Conservation (phyloP, 37 sponge, comb jelly and placozoan species). For the Lycopodina hypogea region DNA sequence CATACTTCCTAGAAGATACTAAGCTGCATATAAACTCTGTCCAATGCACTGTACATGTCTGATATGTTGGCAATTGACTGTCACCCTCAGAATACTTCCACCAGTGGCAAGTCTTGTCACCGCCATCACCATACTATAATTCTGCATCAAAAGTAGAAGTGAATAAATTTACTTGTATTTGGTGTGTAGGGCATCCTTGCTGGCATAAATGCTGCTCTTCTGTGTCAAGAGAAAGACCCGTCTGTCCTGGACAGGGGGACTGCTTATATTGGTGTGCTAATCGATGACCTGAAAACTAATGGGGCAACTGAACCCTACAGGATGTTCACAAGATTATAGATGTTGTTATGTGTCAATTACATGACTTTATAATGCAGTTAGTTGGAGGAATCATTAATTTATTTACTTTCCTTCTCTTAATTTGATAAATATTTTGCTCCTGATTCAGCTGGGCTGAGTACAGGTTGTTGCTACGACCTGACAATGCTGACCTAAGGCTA, state of each 20-base stretch:
- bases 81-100: too few species aligned
- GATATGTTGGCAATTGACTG: too few species aligned
- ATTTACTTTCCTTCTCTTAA: neutral
- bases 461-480: conserved; percentile 75
- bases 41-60: neutral
- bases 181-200: conserved; percentile 73
- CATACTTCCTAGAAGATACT: too few species aligned
- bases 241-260: conserved; percentile 66
- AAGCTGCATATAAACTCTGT: too few species aligned
- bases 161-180: neutral
- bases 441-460: conserved; percentile 77
- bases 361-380: conserved; percentile 3
- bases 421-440: neutral
- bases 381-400: neutral
- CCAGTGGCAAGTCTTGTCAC: too few species aligned
- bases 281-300: conserved; percentile 81
- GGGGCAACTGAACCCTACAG: conserved; percentile 86
- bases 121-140: neutral
- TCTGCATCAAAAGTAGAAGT: neutral
- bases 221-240: conserved; percentile 23
- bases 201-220: conserved; percentile 84
- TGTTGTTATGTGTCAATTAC: conserved; percentile 9
- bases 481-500: conserved; percentile 89
- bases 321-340: conserved; percentile 83
- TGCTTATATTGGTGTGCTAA: conserved; percentile 85